Percentiles rank a stretch among this genome's conserved stretches.
phyloP scores from a whole-genome alignment of 2,113 vertebrate genomes.

The Lucifuga dentata region DNA sequence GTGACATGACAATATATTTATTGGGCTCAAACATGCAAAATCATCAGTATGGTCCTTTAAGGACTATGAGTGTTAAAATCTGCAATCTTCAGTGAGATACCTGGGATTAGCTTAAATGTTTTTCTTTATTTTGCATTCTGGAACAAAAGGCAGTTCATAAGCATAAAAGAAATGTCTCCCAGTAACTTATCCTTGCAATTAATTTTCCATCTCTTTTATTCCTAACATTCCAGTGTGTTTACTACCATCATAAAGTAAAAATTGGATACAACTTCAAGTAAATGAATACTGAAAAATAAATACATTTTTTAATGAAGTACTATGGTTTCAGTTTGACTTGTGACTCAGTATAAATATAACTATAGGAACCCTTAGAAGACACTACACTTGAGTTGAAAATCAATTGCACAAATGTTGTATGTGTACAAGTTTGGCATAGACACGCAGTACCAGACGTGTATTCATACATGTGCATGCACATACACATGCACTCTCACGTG shows the following conservation, averaged over 20 bases:
- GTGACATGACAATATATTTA: too few relatives aligned
- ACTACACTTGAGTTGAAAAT: not conserved
- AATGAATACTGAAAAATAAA: slow-evolving; percentile 52
- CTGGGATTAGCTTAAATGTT: not conserved
- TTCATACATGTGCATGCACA: not conserved
- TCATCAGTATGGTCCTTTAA: too few relatives aligned
- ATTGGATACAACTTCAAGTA: slow-evolving; percentile 60
- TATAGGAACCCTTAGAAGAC: not conserved
- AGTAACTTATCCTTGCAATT: slow-evolving; percentile 27
- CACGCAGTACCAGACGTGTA: too few relatives aligned
- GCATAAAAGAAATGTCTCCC: slow-evolving; percentile 7
- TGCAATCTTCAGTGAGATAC: slow-evolving; percentile 8
- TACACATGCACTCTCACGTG: slow-evolving; percentile 18
- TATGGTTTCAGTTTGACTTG: slow-evolving; percentile 21
- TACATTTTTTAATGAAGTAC: slow-evolving; percentile 32
- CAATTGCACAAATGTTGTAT: not conserved
- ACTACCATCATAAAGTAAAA: slow-evolving; percentile 57
- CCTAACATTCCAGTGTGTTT: slow-evolving; percentile 69
- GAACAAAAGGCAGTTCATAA: not conserved
- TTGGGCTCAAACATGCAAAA: too few relatives aligned
- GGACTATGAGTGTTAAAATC: not conserved
- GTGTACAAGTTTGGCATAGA: not conserved
- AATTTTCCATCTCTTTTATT: slow-evolving; percentile 38
- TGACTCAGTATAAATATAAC: too few relatives aligned
- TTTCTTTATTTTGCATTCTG: slow-evolving; percentile 2